Base-by-base conservation (phyloP, 2,113 vertebrate genomes). In the Phyllostomus hastatus region DNA sequence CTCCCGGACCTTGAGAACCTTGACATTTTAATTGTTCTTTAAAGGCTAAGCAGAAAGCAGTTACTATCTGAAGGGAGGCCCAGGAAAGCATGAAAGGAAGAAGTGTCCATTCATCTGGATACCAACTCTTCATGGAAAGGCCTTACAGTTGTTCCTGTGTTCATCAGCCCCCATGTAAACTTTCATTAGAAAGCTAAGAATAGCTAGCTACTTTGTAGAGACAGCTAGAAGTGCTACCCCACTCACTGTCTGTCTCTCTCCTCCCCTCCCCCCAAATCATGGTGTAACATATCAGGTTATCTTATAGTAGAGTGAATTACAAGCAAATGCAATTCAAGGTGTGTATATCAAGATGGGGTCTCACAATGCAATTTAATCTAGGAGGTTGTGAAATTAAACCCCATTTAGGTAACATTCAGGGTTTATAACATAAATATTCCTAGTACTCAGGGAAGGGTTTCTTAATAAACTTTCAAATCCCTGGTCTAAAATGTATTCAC, bases 401-500 rank as follows among this genome's bases (percentile, higher is more conserved):
- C 46, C 17, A 59, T 35, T 64, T 86, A 89, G 22, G 54, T 79
- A 79, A 61, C 93, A 33, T 2, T 46, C 28, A n/a, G 31, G 92
- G 73, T 64, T 82, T 89, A 31, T 82, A 79, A 85, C 52, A 26
- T 10, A 87, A 90, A 57, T 57, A 82, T 22, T 41, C 24, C 35
- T 72, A 64, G 33, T 50, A 96, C 24, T 54, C 41, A 79, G 31
- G 83, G 43, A 38, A 38, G 24, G 7, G 43, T 69, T 95, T 90
- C 82, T 90, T 83, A 79, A 92, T 70, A 73, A 94, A 84, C 50
- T 87, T 95, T 73, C 15, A 96, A 88, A 89, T 88, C 35, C 22
- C 48, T 79, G 35, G 43, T 67, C 85, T 88, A 90, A 38, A 94
- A 96, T 54, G 35, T 54, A 75, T 33, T 76, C 26, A 72, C 1